Percentiles rank a stretch among this genome's conserved stretches.
Evolutionary conservation across 2,797 vertebrate genomes (phyloP).

Genomic region (Epinephelus awoara): DNA sequence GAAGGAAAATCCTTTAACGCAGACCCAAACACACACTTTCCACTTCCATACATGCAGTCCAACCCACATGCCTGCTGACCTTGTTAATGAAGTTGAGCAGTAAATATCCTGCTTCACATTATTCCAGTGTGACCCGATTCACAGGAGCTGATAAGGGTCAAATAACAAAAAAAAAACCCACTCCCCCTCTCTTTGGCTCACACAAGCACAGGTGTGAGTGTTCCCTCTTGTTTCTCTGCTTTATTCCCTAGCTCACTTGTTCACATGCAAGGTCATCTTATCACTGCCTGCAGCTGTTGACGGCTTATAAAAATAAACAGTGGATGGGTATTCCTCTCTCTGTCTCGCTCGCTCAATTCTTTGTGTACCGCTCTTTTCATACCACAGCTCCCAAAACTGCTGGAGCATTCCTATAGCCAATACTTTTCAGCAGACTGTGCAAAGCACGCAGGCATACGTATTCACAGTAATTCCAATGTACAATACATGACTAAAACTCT

Average conservation of each 20-base stretch:
- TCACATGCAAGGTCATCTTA: constrained; percentile 75
- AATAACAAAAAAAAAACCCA: constrained; percentile 18
- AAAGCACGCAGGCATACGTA: not conserved
- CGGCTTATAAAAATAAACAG: constrained; percentile 63
- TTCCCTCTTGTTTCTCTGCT: constrained; percentile 46
- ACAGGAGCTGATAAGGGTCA: constrained; percentile 68
- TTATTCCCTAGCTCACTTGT: constrained; percentile 49
- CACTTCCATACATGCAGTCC: not conserved
- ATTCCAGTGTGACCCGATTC: constrained; percentile 58
- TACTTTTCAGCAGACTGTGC: not conserved
- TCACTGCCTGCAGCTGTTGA: constrained; percentile 71
- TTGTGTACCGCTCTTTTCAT: not conserved
- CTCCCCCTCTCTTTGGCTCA: constrained; percentile 17
- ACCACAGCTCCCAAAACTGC: not conserved
- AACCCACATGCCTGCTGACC: constrained; percentile 39
- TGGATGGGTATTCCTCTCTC: constrained; percentile 48
- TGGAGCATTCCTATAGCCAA: constrained; percentile 1
- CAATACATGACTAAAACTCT: not conserved
- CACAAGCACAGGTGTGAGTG: constrained; percentile 50
- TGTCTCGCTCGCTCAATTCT: constrained; percentile 11
- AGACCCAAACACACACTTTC: not conserved
- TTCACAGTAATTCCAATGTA: not conserved
- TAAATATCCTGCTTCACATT: constrained; percentile 62
- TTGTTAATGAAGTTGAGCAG: constrained; percentile 63
- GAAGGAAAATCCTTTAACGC: constrained; percentile 6